Percentiles rank a stretch among this genome's conserved stretches.
Conservation (phyloP, 2,113 vertebrate species). For the Eulemur rufifrons region DNA sequence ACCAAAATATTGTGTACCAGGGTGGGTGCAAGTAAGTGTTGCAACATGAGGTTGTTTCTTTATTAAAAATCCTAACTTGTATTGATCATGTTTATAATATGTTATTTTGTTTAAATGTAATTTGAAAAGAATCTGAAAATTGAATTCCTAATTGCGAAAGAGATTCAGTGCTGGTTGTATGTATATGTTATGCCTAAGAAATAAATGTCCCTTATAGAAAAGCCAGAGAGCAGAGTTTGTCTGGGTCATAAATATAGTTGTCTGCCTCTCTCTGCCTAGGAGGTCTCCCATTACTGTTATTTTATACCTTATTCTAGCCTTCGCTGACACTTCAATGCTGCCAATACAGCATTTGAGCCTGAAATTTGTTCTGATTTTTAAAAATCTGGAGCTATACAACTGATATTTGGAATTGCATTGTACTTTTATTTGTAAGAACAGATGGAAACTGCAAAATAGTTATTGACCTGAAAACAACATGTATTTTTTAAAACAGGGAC, state of each 20-base stretch:
- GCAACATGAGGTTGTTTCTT: not conserved
- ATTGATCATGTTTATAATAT: not conserved
- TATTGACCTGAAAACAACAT: constrained; percentile 31
- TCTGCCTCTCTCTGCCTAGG: not conserved
- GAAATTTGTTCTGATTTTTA: constrained; percentile 34
- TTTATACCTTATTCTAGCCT: constrained; percentile 46
- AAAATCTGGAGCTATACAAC: constrained; percentile 26
- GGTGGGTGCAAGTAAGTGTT: not conserved
- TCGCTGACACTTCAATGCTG: constrained; percentile 26
- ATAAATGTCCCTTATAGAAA: constrained; percentile 11
- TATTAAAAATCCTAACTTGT: constrained; percentile 30
- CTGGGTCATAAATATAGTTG: not conserved
- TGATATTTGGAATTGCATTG: constrained; percentile 47
- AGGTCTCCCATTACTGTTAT: constrained; percentile 25
- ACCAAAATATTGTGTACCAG: constrained; percentile 18
- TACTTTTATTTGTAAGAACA: constrained; percentile 43
- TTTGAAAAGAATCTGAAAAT: constrained; percentile 29
- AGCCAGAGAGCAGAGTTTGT: not conserved
- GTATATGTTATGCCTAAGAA: not conserved
- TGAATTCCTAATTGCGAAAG: constrained; percentile 7
- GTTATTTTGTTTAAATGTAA: constrained; percentile 1
- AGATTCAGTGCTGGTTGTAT: not conserved
- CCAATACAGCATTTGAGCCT: not conserved
- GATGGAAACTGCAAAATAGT: constrained; percentile 36
- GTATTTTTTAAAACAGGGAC: not conserved